A percentile compares a stretch with the other conserved stretches of the same genome.
Evolutionary conservation across 2,113 vertebrate species (phyloP).

Genomic region (Apodemus sylvaticus): DNA sequence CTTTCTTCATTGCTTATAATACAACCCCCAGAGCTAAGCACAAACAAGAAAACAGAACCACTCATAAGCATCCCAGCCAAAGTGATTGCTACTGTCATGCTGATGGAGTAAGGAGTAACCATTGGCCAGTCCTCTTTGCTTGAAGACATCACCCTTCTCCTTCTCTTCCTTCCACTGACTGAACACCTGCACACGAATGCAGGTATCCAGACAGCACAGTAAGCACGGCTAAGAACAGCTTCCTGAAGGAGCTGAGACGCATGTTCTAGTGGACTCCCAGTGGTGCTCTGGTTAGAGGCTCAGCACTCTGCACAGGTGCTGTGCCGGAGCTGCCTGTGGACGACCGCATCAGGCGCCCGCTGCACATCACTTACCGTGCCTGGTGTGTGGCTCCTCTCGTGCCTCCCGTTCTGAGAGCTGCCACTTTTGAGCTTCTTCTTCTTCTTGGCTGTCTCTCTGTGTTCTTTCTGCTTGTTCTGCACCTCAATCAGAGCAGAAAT

Average conservation of each 20-base stretch:
- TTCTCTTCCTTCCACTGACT: neutral
- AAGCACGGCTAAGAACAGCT: neutral
- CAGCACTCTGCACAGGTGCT: accelerated
- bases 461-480: slow-evolving; percentile 98
- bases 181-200: neutral
- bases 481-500: slow-evolving; percentile 98
- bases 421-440: slow-evolving; percentile 92
- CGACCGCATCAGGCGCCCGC: accelerated
- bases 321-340: neutral
- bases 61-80: neutral
- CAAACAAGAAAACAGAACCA: slow-evolving; percentile 12
- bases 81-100: neutral
- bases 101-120: neutral
- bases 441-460: slow-evolving; percentile 95
- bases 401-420: slow-evolving; percentile 91
- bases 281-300: accelerated
- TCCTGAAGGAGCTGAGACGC: too few relatives aligned
- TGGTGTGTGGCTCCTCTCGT: slow-evolving; percentile 90
- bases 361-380: slow-evolving; percentile 89
- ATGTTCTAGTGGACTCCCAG: neutral
- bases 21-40: neutral
- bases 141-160: neutral
- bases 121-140: neutral
- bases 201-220: neutral
- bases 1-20: neutral